Conservation (phyloP, 2,113 vertebrate species). For the Sciurus niger region DNA sequence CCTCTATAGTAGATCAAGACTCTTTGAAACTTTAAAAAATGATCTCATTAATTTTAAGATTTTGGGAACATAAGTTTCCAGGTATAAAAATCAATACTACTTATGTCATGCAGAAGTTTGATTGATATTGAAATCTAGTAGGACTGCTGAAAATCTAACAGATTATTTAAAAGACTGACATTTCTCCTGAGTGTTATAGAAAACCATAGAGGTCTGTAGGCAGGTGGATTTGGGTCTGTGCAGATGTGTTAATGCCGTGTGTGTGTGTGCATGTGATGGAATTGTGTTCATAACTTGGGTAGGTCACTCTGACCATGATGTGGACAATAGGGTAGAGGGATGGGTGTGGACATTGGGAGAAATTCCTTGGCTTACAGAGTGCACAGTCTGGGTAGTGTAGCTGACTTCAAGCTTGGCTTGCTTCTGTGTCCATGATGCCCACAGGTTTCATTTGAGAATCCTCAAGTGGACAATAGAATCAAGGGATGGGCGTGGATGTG, state of each 20-base stretch:
- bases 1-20: neutral
- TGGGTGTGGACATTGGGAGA: neutral
- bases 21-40: neutral
- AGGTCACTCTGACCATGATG: neutral
- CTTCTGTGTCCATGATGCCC: neutral
- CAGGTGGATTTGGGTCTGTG: neutral
- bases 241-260: neutral
- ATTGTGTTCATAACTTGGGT: neutral
- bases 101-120: neutral
- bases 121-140: neutral
- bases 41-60: neutral
- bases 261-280: neutral
- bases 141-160: neutral
- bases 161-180: neutral
- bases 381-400: accelerated
- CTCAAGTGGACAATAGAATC: neutral
- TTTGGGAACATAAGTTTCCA: neutral
- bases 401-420: neutral
- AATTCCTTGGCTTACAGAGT: neutral
- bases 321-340: neutral
- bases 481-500: neutral
- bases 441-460: neutral
- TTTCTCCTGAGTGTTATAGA: neutral
- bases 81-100: neutral
- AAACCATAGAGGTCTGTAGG: neutral